Percentiles rank a stretch among this genome's conserved stretches.
These are phyloP conservation scores for Drosophila parabipectinata DNA, from an alignment of 1,140 invertebrate species.

Conservation along the genomic window DNA sequence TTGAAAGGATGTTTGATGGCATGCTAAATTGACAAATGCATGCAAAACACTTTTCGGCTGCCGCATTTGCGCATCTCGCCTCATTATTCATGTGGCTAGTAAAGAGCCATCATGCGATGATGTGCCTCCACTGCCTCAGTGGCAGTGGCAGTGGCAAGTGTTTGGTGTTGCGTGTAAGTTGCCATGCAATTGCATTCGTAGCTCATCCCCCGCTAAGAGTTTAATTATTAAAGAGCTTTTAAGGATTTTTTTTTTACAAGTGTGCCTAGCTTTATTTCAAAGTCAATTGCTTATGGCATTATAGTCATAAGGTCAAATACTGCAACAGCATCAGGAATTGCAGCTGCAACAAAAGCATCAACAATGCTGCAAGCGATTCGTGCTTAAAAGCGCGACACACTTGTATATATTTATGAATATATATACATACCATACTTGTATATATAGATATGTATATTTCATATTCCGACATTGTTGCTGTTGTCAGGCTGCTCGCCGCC, in stretches of 20 bases:
- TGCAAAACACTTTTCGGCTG: conserved; percentile 65
- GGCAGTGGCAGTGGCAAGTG: conserved; percentile 6
- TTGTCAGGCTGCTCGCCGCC: conserved; percentile 41
- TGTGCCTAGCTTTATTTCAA: conserved; percentile 30
- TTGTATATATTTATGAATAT: conserved; percentile 21
- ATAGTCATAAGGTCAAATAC: conserved; percentile 64
- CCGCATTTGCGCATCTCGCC: conserved; percentile 44
- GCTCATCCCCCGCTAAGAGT: neutral
- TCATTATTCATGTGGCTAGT: conserved; percentile 75
- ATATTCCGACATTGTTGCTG: conserved; percentile 49
- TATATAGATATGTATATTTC: conserved; percentile 1
- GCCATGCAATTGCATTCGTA: conserved; percentile 55
- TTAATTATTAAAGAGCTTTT: neutral
- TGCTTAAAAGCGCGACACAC: conserved; percentile 63
- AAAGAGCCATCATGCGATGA: conserved; percentile 28
- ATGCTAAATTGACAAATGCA: conserved; percentile 79
- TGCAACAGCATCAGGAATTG: conserved; percentile 5
- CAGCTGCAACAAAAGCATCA: conserved; percentile 20
- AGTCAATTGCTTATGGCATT: conserved; percentile 46
- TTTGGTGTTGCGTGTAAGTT: conserved; percentile 57
- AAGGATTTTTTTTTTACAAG: conserved; percentile 18
- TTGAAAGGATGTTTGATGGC: conserved; percentile 80
- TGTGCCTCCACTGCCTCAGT: conserved; percentile 18
- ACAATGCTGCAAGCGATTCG: conserved; percentile 60
- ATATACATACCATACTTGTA: conserved; percentile 1